Conservation (phyloP, 92 coral and sea anemone genomes). For the Epizoanthus rinbou region DNA sequence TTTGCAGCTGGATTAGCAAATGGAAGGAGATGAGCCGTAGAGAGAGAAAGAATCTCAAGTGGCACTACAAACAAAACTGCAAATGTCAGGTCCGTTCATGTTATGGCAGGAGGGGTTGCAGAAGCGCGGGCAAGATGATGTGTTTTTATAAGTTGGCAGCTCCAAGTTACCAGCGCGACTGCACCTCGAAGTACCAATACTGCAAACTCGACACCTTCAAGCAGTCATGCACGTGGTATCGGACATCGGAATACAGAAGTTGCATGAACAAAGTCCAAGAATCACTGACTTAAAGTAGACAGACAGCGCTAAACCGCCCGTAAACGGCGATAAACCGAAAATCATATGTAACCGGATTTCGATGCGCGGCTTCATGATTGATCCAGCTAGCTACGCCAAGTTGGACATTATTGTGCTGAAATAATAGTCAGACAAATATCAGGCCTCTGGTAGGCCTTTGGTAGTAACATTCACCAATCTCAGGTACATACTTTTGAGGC, state of each 20-base stretch:
- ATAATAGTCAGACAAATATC: not conserved
- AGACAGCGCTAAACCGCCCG: not conserved
- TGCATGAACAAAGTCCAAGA: slow-evolving; percentile 33
- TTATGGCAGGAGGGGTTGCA: slow-evolving; percentile 62
- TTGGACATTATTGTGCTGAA: not conserved
- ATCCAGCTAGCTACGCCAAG: not conserved
- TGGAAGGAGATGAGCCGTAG: slow-evolving; percentile 82
- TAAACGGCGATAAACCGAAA: not conserved
- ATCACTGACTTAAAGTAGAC: not conserved
- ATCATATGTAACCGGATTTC: not conserved
- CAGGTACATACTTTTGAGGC: slow-evolving; percentile 1
- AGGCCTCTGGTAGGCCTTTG: too few relatives aligned
- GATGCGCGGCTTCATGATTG: slow-evolving; percentile 3
- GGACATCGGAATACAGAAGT: slow-evolving; percentile 40
- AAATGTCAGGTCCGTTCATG: slow-evolving; percentile 80
- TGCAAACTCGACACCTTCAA: slow-evolving; percentile 61
- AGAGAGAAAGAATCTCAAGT: slow-evolving; percentile 80
- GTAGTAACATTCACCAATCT: too few relatives aligned
- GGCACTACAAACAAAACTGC: slow-evolving; percentile 83
- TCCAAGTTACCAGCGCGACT: slow-evolving; percentile 39
- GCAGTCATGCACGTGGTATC: slow-evolving; percentile 53
- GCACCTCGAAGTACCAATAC: slow-evolving; percentile 68
- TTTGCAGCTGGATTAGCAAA: slow-evolving; percentile 78
- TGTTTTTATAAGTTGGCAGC: slow-evolving; percentile 52
- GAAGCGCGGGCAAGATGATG: slow-evolving; percentile 48